Evolutionary conservation across 2,888 invertebrate species (phyloP).

Genomic region (Priocnemis perturbator): DNA sequence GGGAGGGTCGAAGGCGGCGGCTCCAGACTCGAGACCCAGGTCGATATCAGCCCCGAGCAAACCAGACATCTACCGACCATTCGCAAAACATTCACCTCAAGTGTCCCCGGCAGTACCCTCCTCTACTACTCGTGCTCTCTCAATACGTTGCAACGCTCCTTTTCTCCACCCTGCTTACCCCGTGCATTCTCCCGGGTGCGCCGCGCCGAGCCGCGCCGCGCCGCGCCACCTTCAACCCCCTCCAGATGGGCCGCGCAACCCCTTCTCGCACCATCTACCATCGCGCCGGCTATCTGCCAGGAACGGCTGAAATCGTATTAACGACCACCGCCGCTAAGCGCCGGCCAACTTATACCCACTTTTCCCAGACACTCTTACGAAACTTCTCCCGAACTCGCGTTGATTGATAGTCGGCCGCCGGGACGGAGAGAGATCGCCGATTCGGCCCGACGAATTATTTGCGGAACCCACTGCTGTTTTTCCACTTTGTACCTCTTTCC

Average conservation of each 20-base stretch:
- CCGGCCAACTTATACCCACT: constrained; percentile 37
- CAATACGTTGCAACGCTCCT: constrained; percentile 41
- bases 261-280: constrained; percentile 3
- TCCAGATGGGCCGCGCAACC: constrained; percentile 20
- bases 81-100: constrained; percentile 75
- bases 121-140: constrained; percentile 39
- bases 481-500: too few relatives aligned
- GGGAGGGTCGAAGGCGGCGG: constrained; percentile 57
- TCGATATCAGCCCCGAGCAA: constrained; percentile 74
- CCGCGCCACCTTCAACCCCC: constrained; percentile 29
- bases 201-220: constrained; percentile 31
- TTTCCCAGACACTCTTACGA: constrained; percentile 31
- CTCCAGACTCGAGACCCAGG: constrained; percentile 68
- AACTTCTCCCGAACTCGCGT: too few relatives aligned
- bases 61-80: constrained; percentile 75
- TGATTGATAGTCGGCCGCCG: background rate
- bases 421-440: background rate
- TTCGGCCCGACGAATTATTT: too few relatives aligned
- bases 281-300: constrained; percentile 3
- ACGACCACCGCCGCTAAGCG: background rate
- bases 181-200: constrained; percentile 30
- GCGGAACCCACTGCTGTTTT: too few relatives aligned
- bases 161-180: constrained; percentile 9
- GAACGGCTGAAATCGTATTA: constrained; percentile 4
- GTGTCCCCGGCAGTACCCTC: constrained; percentile 69